Conservation (phyloP, 2,888 invertebrate species). For the Andrena flavipes region DNA sequence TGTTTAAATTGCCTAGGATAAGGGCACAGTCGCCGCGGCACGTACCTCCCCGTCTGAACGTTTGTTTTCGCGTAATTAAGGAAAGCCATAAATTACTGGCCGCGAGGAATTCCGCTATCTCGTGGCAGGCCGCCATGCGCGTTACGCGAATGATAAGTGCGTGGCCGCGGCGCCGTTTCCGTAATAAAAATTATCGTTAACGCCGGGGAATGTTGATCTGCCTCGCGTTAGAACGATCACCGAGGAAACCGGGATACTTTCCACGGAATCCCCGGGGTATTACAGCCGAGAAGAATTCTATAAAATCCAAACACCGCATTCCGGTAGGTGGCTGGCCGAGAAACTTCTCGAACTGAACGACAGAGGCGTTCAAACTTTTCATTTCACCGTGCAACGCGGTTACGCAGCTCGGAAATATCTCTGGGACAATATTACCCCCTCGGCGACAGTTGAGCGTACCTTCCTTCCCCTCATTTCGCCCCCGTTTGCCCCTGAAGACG, state of each 20-base stretch:
- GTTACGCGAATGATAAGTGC: constrained; percentile 44
- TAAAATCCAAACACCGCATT: not conserved
- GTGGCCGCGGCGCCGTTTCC: constrained; percentile 16
- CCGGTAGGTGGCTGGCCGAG: constrained; percentile 6
- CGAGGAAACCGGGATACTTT: not conserved
- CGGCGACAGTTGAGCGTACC: constrained; percentile 23
- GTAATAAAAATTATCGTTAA: constrained; percentile 13
- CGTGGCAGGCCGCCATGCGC: constrained; percentile 12
- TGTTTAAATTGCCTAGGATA: not conserved
- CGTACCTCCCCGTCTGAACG: constrained; percentile 7
- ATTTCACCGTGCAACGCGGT: constrained; percentile 51
- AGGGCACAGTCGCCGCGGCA: not conserved
- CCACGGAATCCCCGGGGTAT: not conserved
- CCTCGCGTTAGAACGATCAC: not conserved
- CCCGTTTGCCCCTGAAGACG: not conserved
- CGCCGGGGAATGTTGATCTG: too few relatives aligned
- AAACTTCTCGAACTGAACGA: constrained; percentile 35
- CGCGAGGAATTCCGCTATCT: constrained; percentile 37
- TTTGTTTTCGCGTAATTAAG: constrained; percentile 48
- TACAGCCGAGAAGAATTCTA: not conserved
- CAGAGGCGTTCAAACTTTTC: constrained; percentile 53
- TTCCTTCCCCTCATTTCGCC: constrained; percentile 17
- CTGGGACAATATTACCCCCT: constrained; percentile 55
- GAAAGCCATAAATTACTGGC: constrained; percentile 41
- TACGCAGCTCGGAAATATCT: constrained; percentile 59